phyloP scores from a whole-genome alignment of 2,113 vertebrate genomes.

The Stomatorhinus ivindoensis region DNA sequence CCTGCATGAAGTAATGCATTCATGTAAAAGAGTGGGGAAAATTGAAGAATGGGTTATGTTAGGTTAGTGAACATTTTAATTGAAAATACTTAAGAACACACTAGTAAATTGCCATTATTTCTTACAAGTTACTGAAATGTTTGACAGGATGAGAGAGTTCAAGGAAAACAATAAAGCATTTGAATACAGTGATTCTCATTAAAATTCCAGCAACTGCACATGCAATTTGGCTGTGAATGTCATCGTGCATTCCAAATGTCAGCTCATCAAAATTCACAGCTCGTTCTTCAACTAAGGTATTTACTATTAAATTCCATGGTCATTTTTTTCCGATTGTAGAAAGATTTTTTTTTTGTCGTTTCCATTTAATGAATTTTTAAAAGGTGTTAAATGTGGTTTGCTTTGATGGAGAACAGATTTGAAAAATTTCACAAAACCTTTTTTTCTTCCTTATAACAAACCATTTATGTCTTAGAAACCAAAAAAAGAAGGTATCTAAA shows the following conservation, averaged over 20 bases:
- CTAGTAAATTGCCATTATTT: background rate
- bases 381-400: slow-evolving; percentile 19
- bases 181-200: slow-evolving; percentile 37
- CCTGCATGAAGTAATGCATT: slow-evolving; percentile 56
- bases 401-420: slow-evolving; percentile 20
- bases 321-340: slow-evolving; percentile 17
- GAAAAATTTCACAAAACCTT: background rate
- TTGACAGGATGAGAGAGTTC: background rate
- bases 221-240: slow-evolving; percentile 42
- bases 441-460: background rate
- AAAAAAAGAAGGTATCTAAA: background rate
- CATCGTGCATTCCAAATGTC: slow-evolving; percentile 50
- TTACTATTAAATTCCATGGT: background rate
- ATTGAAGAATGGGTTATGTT: background rate
- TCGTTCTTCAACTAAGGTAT: slow-evolving; percentile 33
- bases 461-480: background rate
- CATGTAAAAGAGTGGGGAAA: slow-evolving; percentile 12
- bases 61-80: background rate
- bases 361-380: slow-evolving; percentile 37
- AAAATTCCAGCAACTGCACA: slow-evolving; percentile 40
- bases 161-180: slow-evolving; percentile 22
- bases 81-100: background rate
- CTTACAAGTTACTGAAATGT: slow-evolving; percentile 6
- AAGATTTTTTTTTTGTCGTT: slow-evolving; percentile 20
- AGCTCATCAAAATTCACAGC: slow-evolving; percentile 46